Evolutionary conservation across 2,888 invertebrate genomes (phyloP).

Genomic region (Nomada hirtipes): DNA sequence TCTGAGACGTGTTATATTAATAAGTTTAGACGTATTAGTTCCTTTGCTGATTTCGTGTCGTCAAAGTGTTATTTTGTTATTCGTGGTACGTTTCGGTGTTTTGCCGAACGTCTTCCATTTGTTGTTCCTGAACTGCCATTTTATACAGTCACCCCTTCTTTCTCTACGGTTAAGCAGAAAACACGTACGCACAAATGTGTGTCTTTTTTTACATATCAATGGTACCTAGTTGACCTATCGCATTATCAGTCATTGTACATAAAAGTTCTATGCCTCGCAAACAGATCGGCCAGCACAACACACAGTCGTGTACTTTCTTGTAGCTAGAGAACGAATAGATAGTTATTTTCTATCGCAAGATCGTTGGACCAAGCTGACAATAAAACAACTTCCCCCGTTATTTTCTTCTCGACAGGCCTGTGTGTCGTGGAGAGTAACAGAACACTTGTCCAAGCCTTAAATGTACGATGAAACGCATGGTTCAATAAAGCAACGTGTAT

Average conservation of each 20-base stretch:
- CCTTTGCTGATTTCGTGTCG: not conserved
- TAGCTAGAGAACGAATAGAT: no score
- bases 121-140: constrained; percentile 46
- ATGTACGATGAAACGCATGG: no score
- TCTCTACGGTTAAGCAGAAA: constrained; percentile 6
- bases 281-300: no score
- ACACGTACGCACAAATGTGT: not conserved
- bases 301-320: no score
- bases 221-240: not conserved
- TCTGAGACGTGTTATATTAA: not conserved
- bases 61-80: not conserved
- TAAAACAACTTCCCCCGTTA: no score
- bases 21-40: not conserved
- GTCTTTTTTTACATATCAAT: constrained; percentile 11
- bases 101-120: constrained; percentile 39
- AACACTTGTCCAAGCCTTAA: no score
- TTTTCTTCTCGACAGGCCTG: no score
- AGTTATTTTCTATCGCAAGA: no score
- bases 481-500: constrained; percentile 26
- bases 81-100: not conserved
- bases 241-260: not conserved
- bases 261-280: no score
- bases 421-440: no score
- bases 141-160: not conserved
- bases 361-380: no score